Evolutionary conservation across 2,888 invertebrate species (phyloP).

Genomic region (Megamerina dolium): DNA sequence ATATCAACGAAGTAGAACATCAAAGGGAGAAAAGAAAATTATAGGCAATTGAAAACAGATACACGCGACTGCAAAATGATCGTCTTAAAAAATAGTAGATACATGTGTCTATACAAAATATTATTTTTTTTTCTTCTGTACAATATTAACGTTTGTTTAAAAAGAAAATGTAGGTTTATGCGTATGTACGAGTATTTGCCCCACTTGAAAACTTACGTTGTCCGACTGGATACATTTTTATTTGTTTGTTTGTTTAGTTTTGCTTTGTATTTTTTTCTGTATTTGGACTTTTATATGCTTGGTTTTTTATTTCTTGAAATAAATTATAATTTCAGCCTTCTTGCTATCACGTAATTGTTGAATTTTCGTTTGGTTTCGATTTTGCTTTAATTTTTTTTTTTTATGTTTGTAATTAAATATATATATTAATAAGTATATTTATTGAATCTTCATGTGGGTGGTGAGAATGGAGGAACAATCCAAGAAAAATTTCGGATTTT

Average conservation of each 20-base stretch:
- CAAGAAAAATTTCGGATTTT: too few species aligned
- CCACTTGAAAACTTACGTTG: constrained; percentile 56
- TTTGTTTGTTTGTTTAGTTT: constrained; percentile 19
- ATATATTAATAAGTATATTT: neutral
- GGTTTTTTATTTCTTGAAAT: constrained; percentile 28
- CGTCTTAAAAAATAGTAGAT: too few species aligned
- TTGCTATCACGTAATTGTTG: constrained; percentile 44
- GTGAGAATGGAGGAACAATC: constrained; percentile 11
- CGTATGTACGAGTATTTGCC: neutral
- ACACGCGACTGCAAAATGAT: too few species aligned
- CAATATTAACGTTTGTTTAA: too few species aligned
- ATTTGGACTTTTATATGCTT: constrained; percentile 28
- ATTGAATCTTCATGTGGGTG: neutral
- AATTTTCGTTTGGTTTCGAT: constrained; percentile 39
- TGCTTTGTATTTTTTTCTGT: constrained; percentile 27
- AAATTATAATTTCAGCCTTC: constrained; percentile 41
- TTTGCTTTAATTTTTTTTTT: constrained; percentile 24
- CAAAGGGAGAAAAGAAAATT: too few species aligned
- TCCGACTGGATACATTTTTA: constrained; percentile 62
- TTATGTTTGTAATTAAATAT: constrained; percentile 13
- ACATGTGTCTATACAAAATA: too few species aligned
- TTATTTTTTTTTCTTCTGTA: too few species aligned
- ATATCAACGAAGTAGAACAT: too few species aligned
- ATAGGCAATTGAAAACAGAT: too few species aligned
- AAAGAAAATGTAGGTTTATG: too few species aligned